Evolutionary conservation across 1,140 invertebrate genomes (phyloP).

Genomic region (Rhynchophorus ferrugineus): DNA sequence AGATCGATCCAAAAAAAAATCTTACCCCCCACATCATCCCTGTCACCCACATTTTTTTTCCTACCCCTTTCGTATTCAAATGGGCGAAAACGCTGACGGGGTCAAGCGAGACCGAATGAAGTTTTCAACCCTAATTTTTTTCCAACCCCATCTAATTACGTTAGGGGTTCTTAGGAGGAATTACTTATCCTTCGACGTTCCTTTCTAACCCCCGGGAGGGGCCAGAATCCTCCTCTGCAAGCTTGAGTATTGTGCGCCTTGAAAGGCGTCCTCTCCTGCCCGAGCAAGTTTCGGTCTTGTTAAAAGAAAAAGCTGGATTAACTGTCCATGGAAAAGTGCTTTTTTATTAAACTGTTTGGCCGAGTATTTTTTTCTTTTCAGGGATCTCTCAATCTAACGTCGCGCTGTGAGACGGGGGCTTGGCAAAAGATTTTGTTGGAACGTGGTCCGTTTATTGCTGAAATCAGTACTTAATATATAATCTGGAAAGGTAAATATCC

Average conservation of each 20-base stretch:
- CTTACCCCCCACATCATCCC: constrained; percentile 19
- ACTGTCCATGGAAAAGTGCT: constrained; percentile 6
- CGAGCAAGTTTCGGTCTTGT: neutral
- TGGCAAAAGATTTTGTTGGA: too few relatives aligned
- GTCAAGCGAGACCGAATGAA: constrained; percentile 22
- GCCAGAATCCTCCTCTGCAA: constrained; percentile 12
- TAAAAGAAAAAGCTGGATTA: neutral
- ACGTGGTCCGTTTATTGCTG: too few relatives aligned
- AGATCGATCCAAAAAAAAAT: constrained; percentile 17
- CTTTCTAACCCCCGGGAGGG: constrained; percentile 8
- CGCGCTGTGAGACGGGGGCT: too few relatives aligned
- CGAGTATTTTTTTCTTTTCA: too few relatives aligned
- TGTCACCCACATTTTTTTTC: constrained; percentile 22
- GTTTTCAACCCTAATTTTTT: constrained; percentile 34
- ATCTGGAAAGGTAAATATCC: too few relatives aligned
- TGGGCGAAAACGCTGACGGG: constrained; percentile 2
- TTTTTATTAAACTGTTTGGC: too few relatives aligned
- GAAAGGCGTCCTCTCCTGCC: neutral
- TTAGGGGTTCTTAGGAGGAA: constrained; percentile 29
- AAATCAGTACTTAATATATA: too few relatives aligned
- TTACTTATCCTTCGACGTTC: constrained; percentile 28
- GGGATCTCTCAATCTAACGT: too few relatives aligned
- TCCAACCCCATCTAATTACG: constrained; percentile 34
- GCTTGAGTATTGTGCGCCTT: neutral
- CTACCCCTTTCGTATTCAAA: constrained; percentile 4